phyloP scores from a whole-genome alignment of 2,797 vertebrate genomes.

The Dipus sagitta region DNA sequence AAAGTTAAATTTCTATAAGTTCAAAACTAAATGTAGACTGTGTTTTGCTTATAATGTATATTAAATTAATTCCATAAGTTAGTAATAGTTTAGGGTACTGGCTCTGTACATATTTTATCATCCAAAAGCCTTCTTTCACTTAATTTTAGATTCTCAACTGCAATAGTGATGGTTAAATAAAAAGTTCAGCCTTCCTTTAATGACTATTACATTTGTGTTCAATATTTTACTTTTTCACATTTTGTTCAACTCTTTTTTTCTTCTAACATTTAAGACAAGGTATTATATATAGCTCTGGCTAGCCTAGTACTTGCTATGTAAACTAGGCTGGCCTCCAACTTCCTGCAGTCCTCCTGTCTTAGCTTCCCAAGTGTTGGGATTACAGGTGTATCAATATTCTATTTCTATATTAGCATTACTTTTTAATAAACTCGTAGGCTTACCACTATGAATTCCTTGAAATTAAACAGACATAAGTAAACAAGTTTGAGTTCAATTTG shows the following conservation, averaged over 20 bases:
- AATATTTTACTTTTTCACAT: conserved; percentile 25
- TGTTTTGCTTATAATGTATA: conserved; percentile 29
- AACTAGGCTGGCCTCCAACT: not conserved
- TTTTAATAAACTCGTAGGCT: conserved; percentile 39
- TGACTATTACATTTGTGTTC: conserved; percentile 22
- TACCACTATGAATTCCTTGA: conserved; percentile 4
- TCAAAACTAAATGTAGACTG: conserved; percentile 19
- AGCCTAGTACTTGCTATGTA: not conserved
- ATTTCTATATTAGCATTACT: not conserved
- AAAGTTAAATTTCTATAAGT: conserved; percentile 29
- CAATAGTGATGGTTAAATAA: conserved; percentile 43
- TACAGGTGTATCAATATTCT: not conserved
- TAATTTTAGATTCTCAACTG: conserved; percentile 52
- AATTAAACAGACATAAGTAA: conserved; percentile 30
- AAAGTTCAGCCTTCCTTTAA: not conserved
- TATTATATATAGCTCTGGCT: not conserved
- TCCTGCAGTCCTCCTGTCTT: not conserved
- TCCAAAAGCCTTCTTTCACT: conserved; percentile 30
- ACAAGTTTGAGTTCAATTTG: conserved; percentile 56
- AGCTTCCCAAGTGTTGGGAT: not conserved
- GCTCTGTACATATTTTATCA: not conserved
- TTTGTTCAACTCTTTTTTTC: not conserved
- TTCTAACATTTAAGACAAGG: not conserved
- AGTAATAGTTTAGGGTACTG: not conserved
- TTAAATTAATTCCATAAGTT: conserved; percentile 47